phyloP scores from a whole-genome alignment of 1,140 invertebrate genomes.

The Ephestia elutella region DNA sequence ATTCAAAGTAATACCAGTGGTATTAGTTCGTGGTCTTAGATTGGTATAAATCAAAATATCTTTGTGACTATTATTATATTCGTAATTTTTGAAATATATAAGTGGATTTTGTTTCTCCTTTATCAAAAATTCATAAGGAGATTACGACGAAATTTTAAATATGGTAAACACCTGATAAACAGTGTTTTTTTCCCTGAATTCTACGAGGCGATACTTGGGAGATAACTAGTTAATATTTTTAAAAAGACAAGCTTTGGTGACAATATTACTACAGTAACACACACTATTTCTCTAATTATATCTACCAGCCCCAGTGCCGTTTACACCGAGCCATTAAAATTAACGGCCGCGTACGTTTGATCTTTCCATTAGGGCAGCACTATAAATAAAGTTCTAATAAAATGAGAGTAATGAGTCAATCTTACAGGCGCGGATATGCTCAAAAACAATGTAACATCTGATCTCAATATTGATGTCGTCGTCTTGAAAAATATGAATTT shows the following conservation, averaged over 20 bases:
- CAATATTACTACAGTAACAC: neutral
- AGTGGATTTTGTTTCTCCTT: no score
- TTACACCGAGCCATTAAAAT: constrained; percentile 71
- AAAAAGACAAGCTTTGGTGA: neutral
- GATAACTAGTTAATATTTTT: neutral
- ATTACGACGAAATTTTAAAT: no score
- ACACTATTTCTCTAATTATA: constrained; percentile 63
- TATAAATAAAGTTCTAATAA: constrained; percentile 64
- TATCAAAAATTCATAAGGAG: no score
- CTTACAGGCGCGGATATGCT: constrained; percentile 19
- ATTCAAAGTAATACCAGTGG: no score
- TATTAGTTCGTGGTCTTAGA: no score
- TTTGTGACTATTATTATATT: no score
- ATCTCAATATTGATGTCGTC: constrained; percentile 5
- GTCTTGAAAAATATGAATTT: no score
- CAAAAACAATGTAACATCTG: constrained; percentile 30
- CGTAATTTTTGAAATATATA: no score
- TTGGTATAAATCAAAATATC: no score
- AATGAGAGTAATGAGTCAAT: constrained; percentile 60
- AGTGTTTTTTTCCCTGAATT: no score
- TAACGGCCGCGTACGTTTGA: constrained; percentile 66
- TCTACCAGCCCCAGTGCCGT: constrained; percentile 54
- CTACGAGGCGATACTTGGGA: no score
- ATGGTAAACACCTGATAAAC: no score
- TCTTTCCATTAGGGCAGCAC: constrained; percentile 68